Evolutionary conservation across 2,797 vertebrate species (phyloP).

Genomic region (Tympanoctomys barrerae): DNA sequence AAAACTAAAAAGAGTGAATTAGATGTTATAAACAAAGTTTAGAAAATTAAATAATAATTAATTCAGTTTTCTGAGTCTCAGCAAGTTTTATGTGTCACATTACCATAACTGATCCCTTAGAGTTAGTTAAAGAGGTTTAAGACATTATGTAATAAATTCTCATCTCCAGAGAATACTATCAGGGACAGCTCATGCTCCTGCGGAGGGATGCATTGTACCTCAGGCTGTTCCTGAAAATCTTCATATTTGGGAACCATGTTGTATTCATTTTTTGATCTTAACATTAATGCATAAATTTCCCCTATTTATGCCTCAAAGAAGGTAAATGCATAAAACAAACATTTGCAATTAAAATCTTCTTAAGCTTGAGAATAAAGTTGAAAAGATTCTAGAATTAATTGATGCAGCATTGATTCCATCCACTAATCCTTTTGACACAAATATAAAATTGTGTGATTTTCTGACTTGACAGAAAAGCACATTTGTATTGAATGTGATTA

Average conservation of each 20-base stretch:
- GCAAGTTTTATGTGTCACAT: neutral
- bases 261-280: neutral
- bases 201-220: neutral
- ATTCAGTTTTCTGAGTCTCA: neutral
- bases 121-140: neutral
- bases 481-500: neutral
- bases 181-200: neutral
- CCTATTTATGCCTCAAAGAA: neutral
- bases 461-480: neutral
- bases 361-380: neutral
- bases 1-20: neutral
- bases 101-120: neutral
- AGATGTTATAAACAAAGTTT: neutral
- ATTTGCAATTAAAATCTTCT: neutral
- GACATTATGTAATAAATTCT: neutral
- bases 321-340: neutral
- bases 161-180: neutral
- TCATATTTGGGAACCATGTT: neutral
- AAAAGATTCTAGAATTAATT: neutral
- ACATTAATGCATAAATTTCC: neutral
- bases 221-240: neutral
- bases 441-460: neutral
- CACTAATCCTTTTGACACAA: neutral
- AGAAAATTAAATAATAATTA: neutral
- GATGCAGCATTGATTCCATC: neutral